Base-by-base conservation (phyloP, 2,888 invertebrate species). In the Antheraea assamensis region DNA sequence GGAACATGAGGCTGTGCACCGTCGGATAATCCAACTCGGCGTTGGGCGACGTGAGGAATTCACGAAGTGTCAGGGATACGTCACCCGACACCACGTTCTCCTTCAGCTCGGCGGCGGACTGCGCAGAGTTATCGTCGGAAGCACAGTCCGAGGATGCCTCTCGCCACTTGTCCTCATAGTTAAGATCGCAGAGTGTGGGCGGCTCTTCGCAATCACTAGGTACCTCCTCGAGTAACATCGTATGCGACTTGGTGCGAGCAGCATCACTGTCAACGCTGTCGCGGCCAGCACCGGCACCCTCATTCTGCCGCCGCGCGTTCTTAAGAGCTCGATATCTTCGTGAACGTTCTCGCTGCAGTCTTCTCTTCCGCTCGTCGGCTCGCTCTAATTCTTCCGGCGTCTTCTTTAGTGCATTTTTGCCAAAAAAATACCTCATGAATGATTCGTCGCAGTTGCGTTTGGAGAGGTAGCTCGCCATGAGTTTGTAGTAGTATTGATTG, bases 1-100 rank as follows among this genome's bases (percentile, higher is more conserved):
- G 94, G 82, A 94, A 93, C 94, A 94, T 94, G 78, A 94, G 93
- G 82, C 93, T 94, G 88, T 94, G 94, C 79, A 94, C 92, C 0
- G 94, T 94, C 58, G 92, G 91, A 80, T 93, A 94, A 86, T 94
- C 94, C 17, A 94, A 86, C 84, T 94, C 94, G 0, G 92, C 90
- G 74, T 93, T 92, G 35, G 94, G 94, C 72, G 92, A 90, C 80
- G 89, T 91, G 42, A 94, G 87, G 77, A 94, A 88, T 82, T 93
- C 92, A 74, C 88, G 88, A 55, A 94, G 87, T 78, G 88, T 87
- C 52, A 90, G 87, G 24, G 90, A 79, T 49, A 84, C 81, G 73
- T 88, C 88, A 70, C 85, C 83, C 30, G 85, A 78, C 73, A 85
- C 83, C n/a, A 82, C 77, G 8, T 82, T 75, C 61, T 85, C 87